These are phyloP conservation scores for Suricata suricatta DNA, from an alignment of 2,113 vertebrate species.

Conservation along the genomic window DNA sequence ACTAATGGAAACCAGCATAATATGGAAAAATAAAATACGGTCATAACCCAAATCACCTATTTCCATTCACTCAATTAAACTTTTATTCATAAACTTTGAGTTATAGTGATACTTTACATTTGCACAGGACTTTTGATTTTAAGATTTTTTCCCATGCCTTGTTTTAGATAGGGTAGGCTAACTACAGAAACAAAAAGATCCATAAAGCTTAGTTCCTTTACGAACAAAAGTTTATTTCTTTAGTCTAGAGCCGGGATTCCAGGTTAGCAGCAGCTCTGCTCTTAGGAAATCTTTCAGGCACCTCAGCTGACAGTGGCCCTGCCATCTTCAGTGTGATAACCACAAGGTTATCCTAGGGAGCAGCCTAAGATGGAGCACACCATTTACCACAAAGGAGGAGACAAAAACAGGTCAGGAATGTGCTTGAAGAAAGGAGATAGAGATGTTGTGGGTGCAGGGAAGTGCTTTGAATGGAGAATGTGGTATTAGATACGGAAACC, in stretches of 20 bases:
- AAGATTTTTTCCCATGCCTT: neutral
- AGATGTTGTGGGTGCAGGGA: neutral
- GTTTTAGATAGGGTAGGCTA: neutral
- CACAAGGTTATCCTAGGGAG: neutral
- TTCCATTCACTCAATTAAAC: neutral
- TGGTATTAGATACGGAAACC: neutral
- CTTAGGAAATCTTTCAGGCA: neutral
- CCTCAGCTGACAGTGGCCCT: neutral
- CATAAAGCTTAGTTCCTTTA: neutral
- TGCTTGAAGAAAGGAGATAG: neutral
- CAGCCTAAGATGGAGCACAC: neutral
- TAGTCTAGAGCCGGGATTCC: neutral
- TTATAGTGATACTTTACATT: neutral
- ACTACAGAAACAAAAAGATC: neutral
- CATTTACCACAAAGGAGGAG: neutral
- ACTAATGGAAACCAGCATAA: neutral
- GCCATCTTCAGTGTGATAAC: neutral
- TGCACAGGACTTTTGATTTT: neutral
- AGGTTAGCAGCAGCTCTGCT: neutral
- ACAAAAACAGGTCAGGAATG: neutral
- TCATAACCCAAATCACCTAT: neutral
- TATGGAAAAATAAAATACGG: neutral
- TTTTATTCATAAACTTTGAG: neutral
- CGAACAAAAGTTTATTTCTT: neutral
- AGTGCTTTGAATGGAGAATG: neutral